These are phyloP conservation scores for Epsilonema sp. DNA, from an alignment of 2,888 invertebrate genomes.

Conservation along the genomic window DNA sequence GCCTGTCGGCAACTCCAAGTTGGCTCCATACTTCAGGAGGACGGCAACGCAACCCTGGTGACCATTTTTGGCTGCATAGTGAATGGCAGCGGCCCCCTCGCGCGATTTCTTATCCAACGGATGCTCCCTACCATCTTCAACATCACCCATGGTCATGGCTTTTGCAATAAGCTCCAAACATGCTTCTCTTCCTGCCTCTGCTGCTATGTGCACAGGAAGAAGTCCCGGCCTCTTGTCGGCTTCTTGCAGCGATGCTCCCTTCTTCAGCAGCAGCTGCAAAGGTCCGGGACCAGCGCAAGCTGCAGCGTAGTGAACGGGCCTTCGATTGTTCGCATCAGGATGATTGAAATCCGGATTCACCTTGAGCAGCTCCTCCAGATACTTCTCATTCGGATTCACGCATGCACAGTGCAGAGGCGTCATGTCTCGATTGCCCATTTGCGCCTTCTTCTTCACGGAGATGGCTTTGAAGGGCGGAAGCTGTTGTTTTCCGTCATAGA, in stretches of 20 bases:
- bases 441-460: constrained; percentile 32
- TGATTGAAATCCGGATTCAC: constrained; percentile 35
- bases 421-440: constrained; percentile 28
- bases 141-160: not conserved
- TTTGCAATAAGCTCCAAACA: constrained; percentile 31
- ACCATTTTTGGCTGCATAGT: constrained; percentile 30
- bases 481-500: constrained; percentile 29
- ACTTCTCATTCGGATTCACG: constrained; percentile 36
- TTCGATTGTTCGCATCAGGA: constrained; percentile 32
- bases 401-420: constrained; percentile 39
- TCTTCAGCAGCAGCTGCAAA: constrained; percentile 31
- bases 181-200: constrained; percentile 27
- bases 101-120: not conserved
- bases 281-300: constrained; percentile 36
- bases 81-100: constrained; percentile 30
- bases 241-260: constrained; percentile 11
- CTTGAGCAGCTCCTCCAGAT: constrained; percentile 26
- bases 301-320: constrained; percentile 38
- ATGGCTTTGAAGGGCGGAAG: constrained; percentile 23
- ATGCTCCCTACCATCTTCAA: no score
- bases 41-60: constrained; percentile 30
- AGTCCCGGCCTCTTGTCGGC: constrained; percentile 24
- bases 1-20: constrained; percentile 30
- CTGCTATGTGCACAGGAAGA: constrained; percentile 33
- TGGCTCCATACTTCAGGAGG: constrained; percentile 29